Conservation (phyloP, 2,888 invertebrate genomes). For the Cataglyphis albicans region DNA sequence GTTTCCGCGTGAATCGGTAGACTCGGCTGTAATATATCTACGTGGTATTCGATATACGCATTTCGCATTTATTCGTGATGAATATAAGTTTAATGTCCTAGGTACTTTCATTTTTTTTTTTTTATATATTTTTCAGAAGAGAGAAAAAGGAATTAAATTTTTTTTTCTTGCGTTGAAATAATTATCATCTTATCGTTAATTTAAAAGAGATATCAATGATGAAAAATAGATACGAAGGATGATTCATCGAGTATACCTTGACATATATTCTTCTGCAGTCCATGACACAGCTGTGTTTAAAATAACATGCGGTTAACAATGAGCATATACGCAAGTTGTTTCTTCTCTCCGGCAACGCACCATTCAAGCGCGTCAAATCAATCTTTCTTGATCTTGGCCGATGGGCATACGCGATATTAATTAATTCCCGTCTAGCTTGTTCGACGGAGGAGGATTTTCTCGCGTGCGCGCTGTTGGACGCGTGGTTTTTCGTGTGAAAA, state of each 20-base stretch:
- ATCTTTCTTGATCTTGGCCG: constrained; percentile 42
- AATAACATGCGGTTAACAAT: constrained; percentile 51
- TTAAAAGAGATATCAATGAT: not conserved
- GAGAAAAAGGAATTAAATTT: not conserved
- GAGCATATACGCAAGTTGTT: constrained; percentile 27
- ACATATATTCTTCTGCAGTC: constrained; percentile 49
- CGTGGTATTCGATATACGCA: not conserved
- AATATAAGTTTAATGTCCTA: not conserved
- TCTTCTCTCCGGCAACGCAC: constrained; percentile 34
- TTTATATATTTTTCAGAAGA: not conserved
- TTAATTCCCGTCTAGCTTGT: constrained; percentile 43
- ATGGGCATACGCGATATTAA: constrained; percentile 44
- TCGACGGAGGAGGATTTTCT: constrained; percentile 29
- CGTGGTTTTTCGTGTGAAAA: constrained; percentile 43
- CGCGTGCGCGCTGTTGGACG: constrained; percentile 13
- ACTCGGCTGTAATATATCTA: not conserved
- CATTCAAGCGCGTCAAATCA: constrained; percentile 55
- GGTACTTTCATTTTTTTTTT: not conserved
- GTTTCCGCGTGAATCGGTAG: constrained; percentile 34
- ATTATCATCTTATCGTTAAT: constrained; percentile 6
- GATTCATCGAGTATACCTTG: constrained; percentile 45
- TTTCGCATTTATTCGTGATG: not conserved
- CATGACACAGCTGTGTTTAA: constrained; percentile 45
- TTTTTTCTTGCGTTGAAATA: not conserved
- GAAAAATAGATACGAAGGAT: constrained; percentile 18